Percentiles rank a stretch among this genome's conserved stretches.
phyloP scores from a whole-genome alignment of 2,888 invertebrate genomes.

The Aleiodes testaceus region DNA sequence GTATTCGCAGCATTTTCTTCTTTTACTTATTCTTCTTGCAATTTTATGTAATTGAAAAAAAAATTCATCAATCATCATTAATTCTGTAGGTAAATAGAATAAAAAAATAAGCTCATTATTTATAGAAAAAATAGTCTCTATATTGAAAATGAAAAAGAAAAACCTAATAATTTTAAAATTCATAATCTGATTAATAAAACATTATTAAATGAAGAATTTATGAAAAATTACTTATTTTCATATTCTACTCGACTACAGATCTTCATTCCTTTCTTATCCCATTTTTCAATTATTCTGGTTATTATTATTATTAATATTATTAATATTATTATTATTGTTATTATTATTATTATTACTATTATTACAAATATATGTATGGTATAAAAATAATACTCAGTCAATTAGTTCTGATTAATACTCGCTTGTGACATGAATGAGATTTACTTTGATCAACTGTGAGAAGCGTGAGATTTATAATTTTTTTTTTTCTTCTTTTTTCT shows the following conservation, averaged over 20 bases:
- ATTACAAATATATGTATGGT: slow-evolving; percentile 54
- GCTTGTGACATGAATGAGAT: slow-evolving; percentile 56
- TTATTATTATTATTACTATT: too few relatives aligned
- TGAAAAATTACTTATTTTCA: too few relatives aligned
- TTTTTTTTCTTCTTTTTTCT: slow-evolving; percentile 30
- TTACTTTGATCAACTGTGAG: slow-evolving; percentile 47
- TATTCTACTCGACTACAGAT: slow-evolving; percentile 32
- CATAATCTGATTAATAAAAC: too few relatives aligned
- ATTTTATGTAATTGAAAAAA: slow-evolving; percentile 2
- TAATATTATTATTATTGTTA: too few relatives aligned
- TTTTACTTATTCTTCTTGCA: slow-evolving; percentile 30
- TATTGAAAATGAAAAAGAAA: too few relatives aligned
- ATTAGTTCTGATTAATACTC: slow-evolving; percentile 68
- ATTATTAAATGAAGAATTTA: too few relatives aligned
- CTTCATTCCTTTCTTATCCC: slow-evolving; percentile 30
- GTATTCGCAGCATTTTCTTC: slow-evolving; percentile 28
- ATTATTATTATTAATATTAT: too few relatives aligned
- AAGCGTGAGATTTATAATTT: slow-evolving; percentile 48
- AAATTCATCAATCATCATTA: background rate
- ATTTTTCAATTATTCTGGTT: slow-evolving; percentile 47
- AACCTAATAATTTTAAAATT: too few relatives aligned
- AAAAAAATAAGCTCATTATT: background rate
- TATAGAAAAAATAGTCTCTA: too few relatives aligned
- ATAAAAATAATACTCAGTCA: slow-evolving; percentile 71
- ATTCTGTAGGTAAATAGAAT: background rate